Base-by-base conservation (phyloP, 2,113 vertebrate genomes). In the Ophiodon elongatus region DNA sequence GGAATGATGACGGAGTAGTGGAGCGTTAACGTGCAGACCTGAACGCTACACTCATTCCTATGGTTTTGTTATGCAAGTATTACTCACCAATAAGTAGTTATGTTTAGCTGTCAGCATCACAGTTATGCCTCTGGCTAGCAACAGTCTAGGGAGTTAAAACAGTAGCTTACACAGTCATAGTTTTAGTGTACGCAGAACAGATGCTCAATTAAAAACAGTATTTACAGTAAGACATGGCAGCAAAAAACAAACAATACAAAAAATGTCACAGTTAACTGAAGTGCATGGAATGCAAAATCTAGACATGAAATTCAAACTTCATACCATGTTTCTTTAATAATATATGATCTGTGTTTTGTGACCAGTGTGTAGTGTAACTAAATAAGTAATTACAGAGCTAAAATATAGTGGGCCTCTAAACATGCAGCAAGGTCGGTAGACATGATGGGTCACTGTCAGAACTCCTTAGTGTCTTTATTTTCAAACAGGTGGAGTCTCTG, bases 401-500 rank as follows among this genome's bases (percentile, higher is more conserved):
- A 95, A 94, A 95, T 93, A 93, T 85, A 90, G 91, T 87, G 92
- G 85, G 68, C 85, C 80, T 93, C 85, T 91, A 88, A 91, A 89
- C 96, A 95, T 96, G 95, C 95, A 94, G 92, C 92, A 79, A 76
- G 76, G 82, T 76, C 45, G 67, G 89, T 8, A n/a, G 82, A 59
- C 56, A 21, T 13, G 66, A 89, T 4, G 43, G 7, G 35, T 86
- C 70, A 25, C 80, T 77, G 86, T 96, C 95, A 96, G 92, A 96
- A 96, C 91, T 96, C 95, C 92, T 96, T 96, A 0, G 94, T 88
- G 91, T 96, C 96, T 91, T 96, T 95, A 70, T 96, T 95, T 47
- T 96, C 95, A 79, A 96, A 96, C 89, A 96, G 94, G 85, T 96
- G 95, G 81, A 96, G 95, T 76, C 95, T 93, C 93, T 96, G 96